Evolutionary conservation across 2,113 vertebrate genomes (phyloP).

Genomic region (Turdus rufiventris): DNA sequence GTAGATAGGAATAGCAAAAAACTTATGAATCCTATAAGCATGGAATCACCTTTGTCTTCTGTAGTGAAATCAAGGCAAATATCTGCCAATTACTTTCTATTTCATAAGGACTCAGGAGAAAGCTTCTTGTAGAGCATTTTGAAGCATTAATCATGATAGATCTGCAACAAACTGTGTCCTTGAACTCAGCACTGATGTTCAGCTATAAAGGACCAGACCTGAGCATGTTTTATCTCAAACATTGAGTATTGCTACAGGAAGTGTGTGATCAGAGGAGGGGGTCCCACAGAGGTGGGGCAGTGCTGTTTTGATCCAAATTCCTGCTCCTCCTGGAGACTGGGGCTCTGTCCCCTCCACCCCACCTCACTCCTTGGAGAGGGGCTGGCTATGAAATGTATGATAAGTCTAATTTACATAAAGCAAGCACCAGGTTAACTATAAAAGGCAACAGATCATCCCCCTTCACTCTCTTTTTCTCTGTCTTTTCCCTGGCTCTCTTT

Average conservation of each 20-base stretch:
- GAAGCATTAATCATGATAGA: not conserved
- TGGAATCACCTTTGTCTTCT: not conserved
- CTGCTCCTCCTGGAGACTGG: not conserved
- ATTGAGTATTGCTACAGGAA: accelerated
- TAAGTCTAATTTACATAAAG: not conserved
- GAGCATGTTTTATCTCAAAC: not conserved
- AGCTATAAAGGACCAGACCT: not conserved
- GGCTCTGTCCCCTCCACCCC: accelerated
- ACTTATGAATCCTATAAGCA: not conserved
- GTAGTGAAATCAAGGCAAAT: not conserved
- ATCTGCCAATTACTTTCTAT: not conserved
- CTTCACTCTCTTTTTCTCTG: too few relatives aligned
- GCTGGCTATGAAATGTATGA: not conserved
- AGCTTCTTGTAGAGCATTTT: not conserved
- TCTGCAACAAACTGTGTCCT: not conserved
- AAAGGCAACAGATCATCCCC: not conserved
- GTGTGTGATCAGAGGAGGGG: not conserved
- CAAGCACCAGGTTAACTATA: too few relatives aligned
- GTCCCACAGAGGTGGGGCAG: accelerated
- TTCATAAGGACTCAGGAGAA: accelerated
- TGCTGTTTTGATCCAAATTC: not conserved
- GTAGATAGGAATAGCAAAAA: not conserved
- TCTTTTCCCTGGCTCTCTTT: not conserved
- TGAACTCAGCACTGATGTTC: not conserved
- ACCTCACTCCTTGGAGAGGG: not conserved